Percentiles rank a stretch among this genome's conserved stretches.
phyloP scores from a whole-genome alignment of 1,140 invertebrate genomes.

The Eriocheir sinensis region DNA sequence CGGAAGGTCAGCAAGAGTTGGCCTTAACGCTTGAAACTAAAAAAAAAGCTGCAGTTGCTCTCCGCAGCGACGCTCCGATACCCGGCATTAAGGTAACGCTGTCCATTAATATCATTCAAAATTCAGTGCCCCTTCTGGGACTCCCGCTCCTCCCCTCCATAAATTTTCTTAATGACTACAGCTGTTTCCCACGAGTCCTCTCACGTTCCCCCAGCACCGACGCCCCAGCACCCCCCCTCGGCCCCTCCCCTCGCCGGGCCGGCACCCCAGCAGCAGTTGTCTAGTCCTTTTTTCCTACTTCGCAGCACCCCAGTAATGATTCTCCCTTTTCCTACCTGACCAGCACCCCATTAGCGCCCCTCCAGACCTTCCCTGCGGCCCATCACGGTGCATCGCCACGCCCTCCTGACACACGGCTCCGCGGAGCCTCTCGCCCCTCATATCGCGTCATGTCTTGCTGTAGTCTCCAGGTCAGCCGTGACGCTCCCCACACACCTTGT shows the following conservation, averaged over 20 bases:
- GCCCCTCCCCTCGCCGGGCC: not conserved
- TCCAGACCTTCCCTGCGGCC: not conserved
- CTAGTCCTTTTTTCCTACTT: not conserved
- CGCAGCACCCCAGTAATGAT: not conserved
- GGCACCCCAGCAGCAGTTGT: not conserved
- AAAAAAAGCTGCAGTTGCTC: not conserved
- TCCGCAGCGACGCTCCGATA: not conserved
- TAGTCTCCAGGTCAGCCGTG: not conserved
- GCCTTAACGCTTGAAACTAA: not conserved
- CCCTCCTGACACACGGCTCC: not conserved
- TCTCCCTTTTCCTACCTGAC: slow-evolving; percentile 12
- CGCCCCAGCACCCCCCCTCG: not conserved
- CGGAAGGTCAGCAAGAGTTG: not conserved
- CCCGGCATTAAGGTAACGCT: not conserved
- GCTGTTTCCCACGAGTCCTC: slow-evolving; percentile 19
- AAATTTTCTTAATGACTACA: slow-evolving; percentile 26
- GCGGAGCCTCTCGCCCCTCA: not conserved
- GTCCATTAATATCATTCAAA: slow-evolving; percentile 18
- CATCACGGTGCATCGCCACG: not conserved
- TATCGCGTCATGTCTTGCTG: not conserved
- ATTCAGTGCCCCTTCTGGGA: not conserved
- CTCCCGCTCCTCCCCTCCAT: not conserved
- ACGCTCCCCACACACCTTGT: not conserved
- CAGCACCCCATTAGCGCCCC: slow-evolving; percentile 1
- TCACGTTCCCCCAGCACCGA: not conserved